phyloP scores from a whole-genome alignment of 2,113 vertebrate genomes.

The Oncorhynchus nerka region DNA sequence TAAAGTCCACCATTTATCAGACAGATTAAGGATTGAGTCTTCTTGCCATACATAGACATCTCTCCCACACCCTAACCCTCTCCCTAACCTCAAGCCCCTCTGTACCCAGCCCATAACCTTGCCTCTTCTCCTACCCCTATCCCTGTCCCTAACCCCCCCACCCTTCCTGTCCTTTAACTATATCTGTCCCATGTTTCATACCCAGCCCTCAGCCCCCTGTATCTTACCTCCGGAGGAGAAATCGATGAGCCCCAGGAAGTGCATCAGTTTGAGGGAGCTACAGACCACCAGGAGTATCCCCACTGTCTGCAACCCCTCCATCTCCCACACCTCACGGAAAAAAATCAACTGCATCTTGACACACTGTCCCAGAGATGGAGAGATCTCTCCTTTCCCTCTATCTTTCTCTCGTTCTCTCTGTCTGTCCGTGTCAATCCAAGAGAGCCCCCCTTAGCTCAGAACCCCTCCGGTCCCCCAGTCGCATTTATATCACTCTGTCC shows the following conservation, averaged over 20 bases:
- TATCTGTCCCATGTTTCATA: background rate
- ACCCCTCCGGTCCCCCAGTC: no score
- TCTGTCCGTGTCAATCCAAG: constrained; percentile 12
- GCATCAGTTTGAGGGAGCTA: constrained; percentile 80
- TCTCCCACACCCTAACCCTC: background rate
- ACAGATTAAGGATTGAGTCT: no score
- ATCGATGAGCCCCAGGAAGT: constrained; percentile 80
- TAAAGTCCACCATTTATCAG: no score
- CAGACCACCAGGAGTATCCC: constrained; percentile 79
- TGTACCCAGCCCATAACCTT: background rate
- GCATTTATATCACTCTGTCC: constrained; percentile 2
- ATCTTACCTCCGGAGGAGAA: constrained; percentile 69
- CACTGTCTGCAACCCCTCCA: constrained; percentile 79
- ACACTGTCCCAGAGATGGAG: background rate
- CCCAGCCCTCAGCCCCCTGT: constrained; percentile 23
- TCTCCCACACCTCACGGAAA: constrained; percentile 75
- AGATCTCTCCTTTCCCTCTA: constrained; percentile 5
- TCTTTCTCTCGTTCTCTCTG: constrained; percentile 20
- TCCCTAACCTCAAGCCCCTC: background rate
- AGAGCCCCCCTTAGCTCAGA: no score
- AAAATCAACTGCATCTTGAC: constrained; percentile 72
- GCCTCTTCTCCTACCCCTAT: background rate
- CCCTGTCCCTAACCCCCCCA: constrained; percentile 8
- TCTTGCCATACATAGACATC: background rate
- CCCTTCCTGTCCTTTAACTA: background rate